Evolutionary conservation across 2,113 vertebrate genomes (phyloP).

Genomic region (Scomber colias): DNA sequence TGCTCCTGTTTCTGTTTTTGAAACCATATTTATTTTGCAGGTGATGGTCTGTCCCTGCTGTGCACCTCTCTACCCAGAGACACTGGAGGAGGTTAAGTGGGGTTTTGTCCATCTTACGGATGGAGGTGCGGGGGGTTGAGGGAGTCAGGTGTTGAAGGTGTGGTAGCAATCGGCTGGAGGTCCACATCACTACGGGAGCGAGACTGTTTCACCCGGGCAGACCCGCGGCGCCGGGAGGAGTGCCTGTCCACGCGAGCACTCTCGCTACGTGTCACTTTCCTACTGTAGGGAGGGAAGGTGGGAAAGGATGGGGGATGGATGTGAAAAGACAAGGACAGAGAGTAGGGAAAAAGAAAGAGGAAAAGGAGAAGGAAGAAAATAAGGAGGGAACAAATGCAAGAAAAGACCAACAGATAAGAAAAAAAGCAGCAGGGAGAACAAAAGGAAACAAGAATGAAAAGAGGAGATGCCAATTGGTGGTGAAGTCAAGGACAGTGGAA

Average conservation of each 20-base stretch:
- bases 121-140: conserved; percentile 76
- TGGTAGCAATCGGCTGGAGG: conserved; percentile 85
- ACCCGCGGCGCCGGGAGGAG: conserved; percentile 87
- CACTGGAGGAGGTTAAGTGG: conserved; percentile 10
- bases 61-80: conserved; percentile 54
- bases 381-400: neutral
- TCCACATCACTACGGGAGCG: conserved; percentile 96
- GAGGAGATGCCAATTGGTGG: neutral
- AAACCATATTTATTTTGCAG: neutral
- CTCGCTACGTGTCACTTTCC: conserved; percentile 90
- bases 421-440: neutral
- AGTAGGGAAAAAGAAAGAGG: neutral
- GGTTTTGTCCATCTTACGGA: conserved; percentile 80
- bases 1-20: conserved; percentile 3
- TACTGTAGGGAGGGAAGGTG: conserved; percentile 69
- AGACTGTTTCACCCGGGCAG: conserved; percentile 89
- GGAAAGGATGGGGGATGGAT: conserved; percentile 36
- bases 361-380: neutral
- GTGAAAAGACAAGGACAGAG: conserved; percentile 21
- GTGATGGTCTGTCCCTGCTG: conserved; percentile 65
- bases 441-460: neutral
- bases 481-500: neutral
- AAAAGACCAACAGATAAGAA: neutral
- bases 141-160: conserved; percentile 68
- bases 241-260: conserved; percentile 91